Evolutionary conservation across 2,888 invertebrate genomes (phyloP).

Genomic region (Isotomurus palustris): DNA sequence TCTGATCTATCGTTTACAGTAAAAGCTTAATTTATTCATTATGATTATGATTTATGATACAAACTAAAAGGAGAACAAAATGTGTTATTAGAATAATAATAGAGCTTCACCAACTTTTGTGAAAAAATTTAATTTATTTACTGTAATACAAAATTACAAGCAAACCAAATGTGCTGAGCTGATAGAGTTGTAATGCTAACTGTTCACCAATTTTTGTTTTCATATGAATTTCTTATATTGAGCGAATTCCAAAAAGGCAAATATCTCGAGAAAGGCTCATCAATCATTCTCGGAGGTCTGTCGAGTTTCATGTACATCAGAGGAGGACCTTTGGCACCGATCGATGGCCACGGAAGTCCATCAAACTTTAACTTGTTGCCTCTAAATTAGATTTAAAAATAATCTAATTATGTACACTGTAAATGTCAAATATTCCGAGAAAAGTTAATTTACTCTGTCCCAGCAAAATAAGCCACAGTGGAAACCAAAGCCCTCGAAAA

Average conservation of each 20-base stretch:
- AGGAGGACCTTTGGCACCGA: conserved; percentile 32
- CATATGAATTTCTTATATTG: conserved; percentile 24
- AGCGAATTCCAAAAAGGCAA: conserved; percentile 42
- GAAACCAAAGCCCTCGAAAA: conserved; percentile 37
- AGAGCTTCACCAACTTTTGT: no score
- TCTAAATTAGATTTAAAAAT: conserved; percentile 1
- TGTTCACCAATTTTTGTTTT: conserved; percentile 16
- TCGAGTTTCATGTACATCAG: conserved; percentile 42
- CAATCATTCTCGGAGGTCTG: conserved; percentile 32
- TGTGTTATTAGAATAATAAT: no score
- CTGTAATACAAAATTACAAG: no score
- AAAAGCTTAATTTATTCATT: no score
- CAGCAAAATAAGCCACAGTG: conserved; percentile 37
- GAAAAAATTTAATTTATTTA: no score
- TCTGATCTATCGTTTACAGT: no score
- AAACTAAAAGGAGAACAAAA: no score
- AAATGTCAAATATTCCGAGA: background rate
- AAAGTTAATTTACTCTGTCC: conserved; percentile 37
- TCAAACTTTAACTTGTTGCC: conserved; percentile 34
- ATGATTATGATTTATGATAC: no score
- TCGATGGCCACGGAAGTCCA: conserved; percentile 34
- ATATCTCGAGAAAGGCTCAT: conserved; percentile 40
- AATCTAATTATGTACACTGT: background rate
- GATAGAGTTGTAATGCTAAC: no score
- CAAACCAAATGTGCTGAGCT: no score